These are phyloP conservation scores for Epinephelus coioides DNA, from an alignment of 2,797 vertebrate species.

Conservation along the genomic window DNA sequence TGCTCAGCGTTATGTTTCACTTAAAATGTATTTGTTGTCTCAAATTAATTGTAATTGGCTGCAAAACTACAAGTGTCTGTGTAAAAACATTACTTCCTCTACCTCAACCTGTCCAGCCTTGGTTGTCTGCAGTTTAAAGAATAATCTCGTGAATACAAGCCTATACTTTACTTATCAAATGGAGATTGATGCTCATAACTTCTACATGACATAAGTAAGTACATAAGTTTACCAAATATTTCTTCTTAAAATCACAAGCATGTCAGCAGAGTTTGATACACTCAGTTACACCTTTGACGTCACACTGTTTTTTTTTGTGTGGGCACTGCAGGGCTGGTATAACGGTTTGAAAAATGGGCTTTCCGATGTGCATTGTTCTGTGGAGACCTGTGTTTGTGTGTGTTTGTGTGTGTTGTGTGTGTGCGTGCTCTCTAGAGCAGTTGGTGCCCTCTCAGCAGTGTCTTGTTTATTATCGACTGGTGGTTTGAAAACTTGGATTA, in stretches of 20 bases:
- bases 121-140: background rate
- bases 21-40: no score
- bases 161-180: constrained; percentile 5
- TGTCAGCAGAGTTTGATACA: constrained; percentile 1
- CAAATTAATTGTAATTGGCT: no score
- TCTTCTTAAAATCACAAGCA: no score
- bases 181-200: constrained; percentile 41
- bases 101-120: background rate
- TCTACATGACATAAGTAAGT: constrained; percentile 22
- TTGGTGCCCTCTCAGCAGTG: background rate
- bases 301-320: background rate
- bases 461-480: constrained; percentile 1
- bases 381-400: background rate
- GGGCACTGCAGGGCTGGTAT: background rate
- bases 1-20: no score
- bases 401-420: background rate
- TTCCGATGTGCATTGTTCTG: constrained; percentile 5
- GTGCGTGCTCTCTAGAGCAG: background rate
- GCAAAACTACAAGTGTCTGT: background rate
- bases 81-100: background rate
- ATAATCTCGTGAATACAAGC: constrained; percentile 4
- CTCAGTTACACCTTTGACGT: background rate
- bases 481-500: constrained; percentile 1
- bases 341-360: constrained; percentile 24
- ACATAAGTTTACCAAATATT: constrained; percentile 29